phyloP scores from a whole-genome alignment of 1,140 invertebrate genomes.

The Homalodisca vitripennis region DNA sequence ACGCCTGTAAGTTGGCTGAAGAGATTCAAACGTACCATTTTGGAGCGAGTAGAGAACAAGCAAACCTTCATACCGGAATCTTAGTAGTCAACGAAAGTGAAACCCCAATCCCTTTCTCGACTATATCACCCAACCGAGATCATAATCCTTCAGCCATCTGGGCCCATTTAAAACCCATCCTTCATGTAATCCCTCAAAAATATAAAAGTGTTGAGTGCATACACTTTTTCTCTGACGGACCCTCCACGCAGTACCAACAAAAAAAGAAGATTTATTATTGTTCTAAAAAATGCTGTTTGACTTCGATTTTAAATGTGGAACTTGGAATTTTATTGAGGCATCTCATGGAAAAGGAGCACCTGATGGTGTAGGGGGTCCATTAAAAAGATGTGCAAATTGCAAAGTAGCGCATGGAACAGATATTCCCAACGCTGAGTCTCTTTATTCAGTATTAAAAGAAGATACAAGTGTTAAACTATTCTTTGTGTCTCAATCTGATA shows the following conservation, averaged over 20 bases:
- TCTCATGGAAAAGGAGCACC: constrained; percentile 52
- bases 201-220: constrained; percentile 32
- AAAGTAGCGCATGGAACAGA: constrained; percentile 45
- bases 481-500: not conserved
- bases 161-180: constrained; percentile 45
- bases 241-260: constrained; percentile 37
- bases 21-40: constrained; percentile 46
- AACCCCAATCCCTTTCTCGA: constrained; percentile 44
- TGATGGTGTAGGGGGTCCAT: constrained; percentile 48
- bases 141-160: constrained; percentile 46
- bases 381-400: constrained; percentile 48
- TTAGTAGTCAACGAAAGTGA: constrained; percentile 35
- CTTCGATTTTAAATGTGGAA: constrained; percentile 40
- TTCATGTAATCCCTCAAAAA: constrained; percentile 41
- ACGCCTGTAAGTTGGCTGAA: constrained; percentile 43
- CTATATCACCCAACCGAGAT: constrained; percentile 44
- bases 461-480: not conserved
- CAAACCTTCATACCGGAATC: constrained; percentile 46
- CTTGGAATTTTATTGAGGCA: constrained; percentile 49
- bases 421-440: constrained; percentile 34
- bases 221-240: constrained; percentile 38
- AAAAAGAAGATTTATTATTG: constrained; percentile 32
- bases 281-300: constrained; percentile 34
- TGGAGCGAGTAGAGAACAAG: constrained; percentile 42
- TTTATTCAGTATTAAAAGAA: not conserved